Evolutionary conservation across 2,797 vertebrate genomes (phyloP).

Genomic region (Enteromius mattozi): DNA sequence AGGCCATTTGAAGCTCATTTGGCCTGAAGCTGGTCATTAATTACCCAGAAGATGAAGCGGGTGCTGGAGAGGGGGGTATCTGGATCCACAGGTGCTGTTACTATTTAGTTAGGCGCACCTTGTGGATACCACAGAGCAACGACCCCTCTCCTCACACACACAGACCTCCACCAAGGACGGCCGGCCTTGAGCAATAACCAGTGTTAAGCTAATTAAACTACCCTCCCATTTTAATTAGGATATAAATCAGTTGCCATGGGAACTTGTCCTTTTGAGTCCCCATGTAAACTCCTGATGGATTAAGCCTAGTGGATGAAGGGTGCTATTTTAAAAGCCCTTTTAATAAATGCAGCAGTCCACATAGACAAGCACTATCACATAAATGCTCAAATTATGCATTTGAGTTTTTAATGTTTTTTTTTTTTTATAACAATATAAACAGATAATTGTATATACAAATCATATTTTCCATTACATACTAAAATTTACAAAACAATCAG

Average conservation of each 20-base stretch:
- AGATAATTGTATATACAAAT: not conserved
- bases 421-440: not conserved
- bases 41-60: slow-evolving; percentile 63
- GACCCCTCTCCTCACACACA: slow-evolving; percentile 74
- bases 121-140: slow-evolving; percentile 74
- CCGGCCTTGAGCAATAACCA: slow-evolving; percentile 45
- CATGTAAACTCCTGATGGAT: slow-evolving; percentile 67
- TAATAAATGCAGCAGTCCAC: not conserved
- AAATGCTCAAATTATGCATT: not conserved
- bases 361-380: not conserved
- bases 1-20: slow-evolving; percentile 49
- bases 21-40: slow-evolving; percentile 62
- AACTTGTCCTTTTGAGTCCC: slow-evolving; percentile 73
- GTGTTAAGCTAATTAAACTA: slow-evolving; percentile 76
- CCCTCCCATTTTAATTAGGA: slow-evolving; percentile 78
- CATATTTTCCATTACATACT: not conserved
- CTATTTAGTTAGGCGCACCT: slow-evolving; percentile 66
- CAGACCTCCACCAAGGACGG: slow-evolving; percentile 74
- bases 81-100: slow-evolving; percentile 71
- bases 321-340: slow-evolving; percentile 22
- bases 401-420: not conserved
- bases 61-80: slow-evolving; percentile 25
- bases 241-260: slow-evolving; percentile 79
- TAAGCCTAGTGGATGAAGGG: slow-evolving; percentile 27
- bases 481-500: not conserved